Evolutionary conservation across 2,113 vertebrate species (phyloP).

Genomic region (Hippocampus abdominalis): DNA sequence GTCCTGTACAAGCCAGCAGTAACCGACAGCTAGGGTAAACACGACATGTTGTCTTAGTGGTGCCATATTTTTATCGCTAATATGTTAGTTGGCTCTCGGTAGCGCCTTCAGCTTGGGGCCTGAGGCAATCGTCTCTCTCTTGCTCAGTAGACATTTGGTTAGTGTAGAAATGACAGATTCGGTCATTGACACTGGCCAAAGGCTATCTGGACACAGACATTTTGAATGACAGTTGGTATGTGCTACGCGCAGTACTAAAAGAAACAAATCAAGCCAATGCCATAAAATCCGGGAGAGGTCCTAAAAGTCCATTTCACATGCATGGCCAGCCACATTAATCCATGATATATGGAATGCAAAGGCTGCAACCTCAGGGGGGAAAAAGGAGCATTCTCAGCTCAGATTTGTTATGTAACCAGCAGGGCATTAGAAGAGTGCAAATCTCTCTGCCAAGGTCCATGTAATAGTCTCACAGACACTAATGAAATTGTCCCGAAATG

Average conservation of each 20-base stretch:
- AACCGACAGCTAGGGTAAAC: neutral
- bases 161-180: neutral
- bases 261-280: neutral
- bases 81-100: neutral
- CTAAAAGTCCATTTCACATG: constrained; percentile 72
- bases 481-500: constrained; percentile 7
- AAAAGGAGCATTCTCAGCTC: constrained; percentile 27
- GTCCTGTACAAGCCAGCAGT: neutral
- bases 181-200: neutral
- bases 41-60: neutral
- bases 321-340: constrained; percentile 67
- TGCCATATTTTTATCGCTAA: neutral
- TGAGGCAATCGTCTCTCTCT: neutral
- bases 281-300: constrained; percentile 43
- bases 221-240: neutral
- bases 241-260: neutral
- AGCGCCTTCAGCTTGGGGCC: neutral
- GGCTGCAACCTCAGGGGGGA: constrained; percentile 41
- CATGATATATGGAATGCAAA: constrained; percentile 66
- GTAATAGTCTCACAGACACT: neutral
- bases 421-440: constrained; percentile 8
- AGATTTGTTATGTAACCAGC: constrained; percentile 32
- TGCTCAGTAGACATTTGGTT: neutral
- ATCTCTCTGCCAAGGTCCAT: constrained; percentile 11
- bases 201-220: neutral